Conservation (phyloP, 1,140 invertebrate genomes). For the Drosophila virilis region DNA sequence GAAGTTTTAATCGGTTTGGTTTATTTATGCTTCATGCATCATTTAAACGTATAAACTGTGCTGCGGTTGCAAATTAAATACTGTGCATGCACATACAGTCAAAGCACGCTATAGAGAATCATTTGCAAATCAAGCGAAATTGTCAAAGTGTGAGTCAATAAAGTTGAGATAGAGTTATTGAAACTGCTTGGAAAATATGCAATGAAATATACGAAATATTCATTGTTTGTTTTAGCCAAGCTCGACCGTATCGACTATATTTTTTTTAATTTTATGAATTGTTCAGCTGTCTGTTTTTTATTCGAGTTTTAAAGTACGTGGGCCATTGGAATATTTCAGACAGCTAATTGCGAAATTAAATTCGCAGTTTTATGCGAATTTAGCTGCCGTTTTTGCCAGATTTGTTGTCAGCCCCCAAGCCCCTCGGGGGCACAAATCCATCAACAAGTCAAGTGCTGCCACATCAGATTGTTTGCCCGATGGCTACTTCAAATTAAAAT, state of each 20-base stretch:
- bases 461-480: constrained; percentile 26
- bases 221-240: constrained; percentile 8
- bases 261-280: constrained; percentile 1
- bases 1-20: constrained; percentile 5
- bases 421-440: constrained; percentile 4
- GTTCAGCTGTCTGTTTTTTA: constrained; percentile 1
- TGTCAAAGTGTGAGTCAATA: no score
- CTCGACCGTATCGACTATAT: neutral
- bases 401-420: constrained; percentile 1
- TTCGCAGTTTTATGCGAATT: constrained; percentile 1
- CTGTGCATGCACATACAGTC: constrained; percentile 7
- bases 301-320: constrained; percentile 10
- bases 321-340: constrained; percentile 22
- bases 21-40: constrained; percentile 42
- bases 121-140: no score
- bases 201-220: neutral
- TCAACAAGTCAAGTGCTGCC: constrained; percentile 38
- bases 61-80: constrained; percentile 33
- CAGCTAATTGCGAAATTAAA: constrained; percentile 30
- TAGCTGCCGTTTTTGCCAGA: constrained; percentile 19
- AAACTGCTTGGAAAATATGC: no score
- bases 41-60: constrained; percentile 46
- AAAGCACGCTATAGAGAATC: neutral
- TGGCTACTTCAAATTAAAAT: constrained; percentile 31
- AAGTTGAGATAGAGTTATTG: no score